A percentile compares a stretch with the other conserved stretches of the same genome.
These are phyloP conservation scores for Scatophagus argus DNA, from an alignment of 2,113 vertebrate species.

Conservation along the genomic window DNA sequence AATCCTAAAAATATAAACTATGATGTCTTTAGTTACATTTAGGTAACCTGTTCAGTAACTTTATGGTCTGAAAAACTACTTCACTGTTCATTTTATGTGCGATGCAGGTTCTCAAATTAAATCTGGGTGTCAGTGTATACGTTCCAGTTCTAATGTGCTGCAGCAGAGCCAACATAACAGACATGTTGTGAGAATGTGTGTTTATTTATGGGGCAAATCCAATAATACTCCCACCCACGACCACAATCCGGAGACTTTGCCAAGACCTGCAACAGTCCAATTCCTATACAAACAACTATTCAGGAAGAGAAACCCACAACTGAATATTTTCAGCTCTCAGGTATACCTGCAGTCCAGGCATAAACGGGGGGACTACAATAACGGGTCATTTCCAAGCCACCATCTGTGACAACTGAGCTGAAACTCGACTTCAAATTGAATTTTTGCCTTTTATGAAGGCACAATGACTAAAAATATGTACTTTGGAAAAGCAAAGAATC, in stretches of 20 bases:
- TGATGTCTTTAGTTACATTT: neutral
- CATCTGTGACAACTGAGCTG: neutral
- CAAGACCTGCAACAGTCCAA: too few relatives aligned
- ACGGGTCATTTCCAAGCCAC: conserved; percentile 4
- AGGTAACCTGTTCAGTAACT: neutral
- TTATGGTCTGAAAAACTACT: neutral
- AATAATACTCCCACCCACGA: neutral
- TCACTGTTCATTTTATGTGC: neutral
- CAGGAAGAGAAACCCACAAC: neutral
- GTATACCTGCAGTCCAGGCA: neutral
- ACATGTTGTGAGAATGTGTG: neutral
- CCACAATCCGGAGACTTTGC: neutral
- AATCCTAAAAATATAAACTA: neutral
- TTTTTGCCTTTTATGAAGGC: neutral
- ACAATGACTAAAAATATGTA: neutral
- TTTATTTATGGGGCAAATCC: neutral
- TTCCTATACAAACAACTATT: neutral
- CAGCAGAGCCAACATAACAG: neutral
- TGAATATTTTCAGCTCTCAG: neutral
- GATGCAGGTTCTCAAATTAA: neutral
- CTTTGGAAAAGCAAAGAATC: neutral
- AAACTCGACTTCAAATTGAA: neutral
- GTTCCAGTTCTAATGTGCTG: too few relatives aligned
- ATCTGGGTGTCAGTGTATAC: neutral
- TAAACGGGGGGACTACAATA: neutral